Conservation (phyloP, 2,113 vertebrate genomes). For the Myotis lucifugus region DNA sequence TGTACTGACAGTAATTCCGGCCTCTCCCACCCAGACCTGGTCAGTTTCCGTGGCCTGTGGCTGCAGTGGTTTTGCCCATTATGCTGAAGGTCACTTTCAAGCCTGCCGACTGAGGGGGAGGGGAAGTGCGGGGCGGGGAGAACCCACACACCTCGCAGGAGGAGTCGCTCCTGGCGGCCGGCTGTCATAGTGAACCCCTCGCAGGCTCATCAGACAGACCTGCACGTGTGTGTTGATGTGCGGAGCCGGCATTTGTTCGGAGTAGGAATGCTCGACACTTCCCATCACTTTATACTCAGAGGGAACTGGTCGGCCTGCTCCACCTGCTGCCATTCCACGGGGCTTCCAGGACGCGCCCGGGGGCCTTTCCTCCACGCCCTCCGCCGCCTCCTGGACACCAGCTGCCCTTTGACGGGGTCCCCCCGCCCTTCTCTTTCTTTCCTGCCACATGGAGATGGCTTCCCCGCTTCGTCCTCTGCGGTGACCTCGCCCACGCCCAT, state of each 20-base stretch:
- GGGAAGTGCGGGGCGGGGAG: not conserved
- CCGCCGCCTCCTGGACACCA: fast-evolving
- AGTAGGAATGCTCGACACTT: slow-evolving; percentile 36
- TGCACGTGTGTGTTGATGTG: not conserved
- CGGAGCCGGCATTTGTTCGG: not conserved
- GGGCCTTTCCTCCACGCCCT: not conserved
- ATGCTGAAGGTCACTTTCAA: slow-evolving; percentile 76
- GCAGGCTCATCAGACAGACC: not conserved
- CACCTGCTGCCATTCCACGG: not conserved
- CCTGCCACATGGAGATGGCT: not conserved
- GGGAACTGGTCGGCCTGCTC: slow-evolving; percentile 39
- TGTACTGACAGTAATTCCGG: slow-evolving; percentile 73
- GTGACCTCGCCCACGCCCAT: not conserved
- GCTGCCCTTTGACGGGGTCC: not conserved
- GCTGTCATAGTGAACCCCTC: not conserved
- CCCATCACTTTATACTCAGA: slow-evolving; percentile 43
- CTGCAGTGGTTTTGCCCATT: slow-evolving; percentile 81
- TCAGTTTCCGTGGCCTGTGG: slow-evolving; percentile 72
- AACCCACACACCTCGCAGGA: slow-evolving; percentile 68
- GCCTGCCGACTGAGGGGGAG: slow-evolving; percentile 70
- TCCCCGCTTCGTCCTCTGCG: not conserved
- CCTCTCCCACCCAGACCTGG: slow-evolving; percentile 75
- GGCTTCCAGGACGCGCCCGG: fast-evolving
- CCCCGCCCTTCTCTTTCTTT: not conserved
- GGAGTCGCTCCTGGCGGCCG: slow-evolving; percentile 27